Evolutionary conservation across 2,113 vertebrate species (phyloP), one percentile per base, ranked within the genome.

Genomic region (Fulmarus glacialis): DNA sequence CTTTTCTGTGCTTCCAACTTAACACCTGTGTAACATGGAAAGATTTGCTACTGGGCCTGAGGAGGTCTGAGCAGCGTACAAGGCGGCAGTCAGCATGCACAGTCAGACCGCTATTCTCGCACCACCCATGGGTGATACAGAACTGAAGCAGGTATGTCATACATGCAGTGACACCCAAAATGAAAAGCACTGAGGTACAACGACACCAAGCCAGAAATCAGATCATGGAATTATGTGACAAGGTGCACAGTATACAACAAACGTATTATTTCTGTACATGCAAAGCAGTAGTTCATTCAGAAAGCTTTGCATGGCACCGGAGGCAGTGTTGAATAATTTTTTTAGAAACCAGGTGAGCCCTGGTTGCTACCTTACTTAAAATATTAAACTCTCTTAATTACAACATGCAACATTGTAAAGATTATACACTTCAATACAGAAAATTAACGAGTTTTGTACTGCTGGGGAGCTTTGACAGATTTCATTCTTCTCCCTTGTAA

Each of bases 111-210:
- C 62, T 36, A 3, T 2, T 66, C 60, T 36, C 84, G 36, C 19
- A 20, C 17, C 36, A 45, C 48, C 50, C 6, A 2, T 0, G 0
- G 50, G 26, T 7, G 6, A 59, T 10, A 32, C 26, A 75, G 60
- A 88, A 32, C 27, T 36, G 56, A n/a, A 59, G 18, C 9, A 66
- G 26, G 2, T 14, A 47, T 11, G 8, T 30, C 47, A 75, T 27
- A 12, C 1, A 4, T 7, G 26, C 83, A 60, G 47, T 20, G 62
- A 72, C 43, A 80, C 13, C 6, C 2, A 0, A 63, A 89, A 22
- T 30, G 38, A 47, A 81, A 67, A 45, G 47, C 55, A 42, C 50
- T 6, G 12, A 66, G n/a, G 27, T 42, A 68, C 53, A 23, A 1
- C 0, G 4, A 1, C 70, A 64, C 23, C 2, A 27, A 59, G 56